Base-by-base conservation (phyloP, 2,113 vertebrate genomes). In the Terrapene triunguis region DNA sequence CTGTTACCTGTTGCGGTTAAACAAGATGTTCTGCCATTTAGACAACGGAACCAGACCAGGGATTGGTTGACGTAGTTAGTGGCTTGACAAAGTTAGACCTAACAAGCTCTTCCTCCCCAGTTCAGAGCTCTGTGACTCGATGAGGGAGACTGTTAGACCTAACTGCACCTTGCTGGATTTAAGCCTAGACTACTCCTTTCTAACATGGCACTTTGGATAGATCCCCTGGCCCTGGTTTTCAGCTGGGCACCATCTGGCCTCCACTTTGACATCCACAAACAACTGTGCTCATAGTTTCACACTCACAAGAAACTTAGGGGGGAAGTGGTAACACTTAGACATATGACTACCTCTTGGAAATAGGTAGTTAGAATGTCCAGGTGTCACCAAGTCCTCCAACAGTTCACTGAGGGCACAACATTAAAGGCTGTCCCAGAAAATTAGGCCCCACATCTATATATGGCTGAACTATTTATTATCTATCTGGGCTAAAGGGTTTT, bases 341-440 rank as follows among this genome's bases (percentile, higher is more conserved):
- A n/a, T 35, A 35, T 44, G 78, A 3, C 17, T 50, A 80, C 42
- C 72, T 19, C 48, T 72, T 62, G 90, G 59, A 74, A 84, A 86
- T 50, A 92, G 94, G 48, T 89, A 35, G 91, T 47, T 78, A 47
- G 24, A 90, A 87, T 8, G 16, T 59, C 54, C 65, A 93, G 81
- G 62, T 83, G 57, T 94, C 89, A 57, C 84, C 54, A 96, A 80
- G 1, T 82, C 47, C 44, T 91, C 22, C 5, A 82, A 79, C 74
- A 24, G 53, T 65, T 91, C 85, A 93, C 35, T 82, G 16, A 65
- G 14, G 92, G 76, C 17, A 76, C 32, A 65, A 44, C 53, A 57
- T 57, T 82, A 82, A 27, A 82, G 59, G 95, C 69, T 12, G 93
- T 24, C 89, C 92, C 81, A 94, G 84, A 92, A 89, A 96, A 54